A percentile compares a stretch with the other conserved stretches of the same genome.
Conservation (phyloP, 2,888 invertebrate genomes). For the Heteromyza rotundicornis region DNA sequence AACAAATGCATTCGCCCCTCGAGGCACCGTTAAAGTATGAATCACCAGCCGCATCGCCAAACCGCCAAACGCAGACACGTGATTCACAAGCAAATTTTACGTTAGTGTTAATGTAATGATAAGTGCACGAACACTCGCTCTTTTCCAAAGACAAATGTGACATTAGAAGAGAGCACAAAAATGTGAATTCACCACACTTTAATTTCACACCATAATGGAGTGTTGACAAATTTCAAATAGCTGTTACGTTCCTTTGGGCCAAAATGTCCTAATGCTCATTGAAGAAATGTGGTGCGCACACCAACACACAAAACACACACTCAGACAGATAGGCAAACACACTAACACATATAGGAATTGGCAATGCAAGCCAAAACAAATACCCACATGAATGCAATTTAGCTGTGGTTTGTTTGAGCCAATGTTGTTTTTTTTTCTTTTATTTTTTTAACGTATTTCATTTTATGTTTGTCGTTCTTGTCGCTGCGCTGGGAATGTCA, state of each 20-base stretch:
- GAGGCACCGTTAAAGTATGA: not conserved
- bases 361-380: conserved; percentile 20
- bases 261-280: not conserved
- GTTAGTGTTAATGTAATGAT: not conserved
- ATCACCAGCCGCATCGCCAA: not conserved
- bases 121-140: too few relatives aligned
- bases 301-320: not conserved
- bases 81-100: not conserved
- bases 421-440: not conserved
- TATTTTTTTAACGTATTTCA: not conserved
- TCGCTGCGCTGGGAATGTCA: conserved; percentile 40
- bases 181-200: not conserved
- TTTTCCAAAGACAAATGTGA: too few relatives aligned
- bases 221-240: not conserved
- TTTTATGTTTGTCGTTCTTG: not conserved
- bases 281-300: not conserved
- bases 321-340: not conserved
- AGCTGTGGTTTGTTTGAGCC: conserved; percentile 3
- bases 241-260: not conserved
- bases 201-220: not conserved
- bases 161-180: not conserved
- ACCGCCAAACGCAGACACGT: not conserved
- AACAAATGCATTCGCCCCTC: too few relatives aligned
- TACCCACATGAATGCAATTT: not conserved
- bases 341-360: not conserved